Base-by-base conservation (phyloP, 2,113 vertebrate species). In the Sinocyclocheilus maitianheensis region DNA sequence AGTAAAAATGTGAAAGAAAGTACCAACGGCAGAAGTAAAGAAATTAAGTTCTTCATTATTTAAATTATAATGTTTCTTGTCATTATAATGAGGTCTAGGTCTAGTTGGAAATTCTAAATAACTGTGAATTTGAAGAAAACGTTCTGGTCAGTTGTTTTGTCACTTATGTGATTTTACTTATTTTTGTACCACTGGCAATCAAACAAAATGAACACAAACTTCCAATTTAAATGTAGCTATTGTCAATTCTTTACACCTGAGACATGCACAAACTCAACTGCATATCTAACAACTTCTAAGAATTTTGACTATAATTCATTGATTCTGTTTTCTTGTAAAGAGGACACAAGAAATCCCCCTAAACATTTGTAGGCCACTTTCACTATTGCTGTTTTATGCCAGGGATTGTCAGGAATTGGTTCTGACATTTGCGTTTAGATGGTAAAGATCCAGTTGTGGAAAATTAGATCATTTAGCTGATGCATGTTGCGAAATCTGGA, bases 321-420 rank as follows among this genome's bases (percentile, higher is more conserved):
- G 40, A 81, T 81, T 81, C 60, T 81, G 58, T 48, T 81, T 81
- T 81, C 79, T 81, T 46, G 43, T 16, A 81, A 81, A 81, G 60
- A 81, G 79, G 79, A 81, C 79, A 30, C 79, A 30, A 81, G 79
- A 67, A 81, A 81, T 48, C 40, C 79, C 60, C 79, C 40, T 48
- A 30, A 67, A 30, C 26, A 40, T 81, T 81, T 67, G 78, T 26
- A 46, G 20, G 60, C 6, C 40, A 81, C 79, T 81, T 81, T 81
- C 79, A 81, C 43, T 48, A 81, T 65, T 30, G 60, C 60, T 67
- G 79, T 65, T 67, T 65, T 48, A 65, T 26, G 37, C 1, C 74
- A 76, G 43, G 43, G 43, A 76, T 76, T 76, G 74, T 51, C 74
- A 76, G 43, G 74, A 76, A 76, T 51, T 16, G 13, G 1, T 26